phyloP scores from a whole-genome alignment of 1,140 invertebrate genomes.

The Cydia fagiglandana region DNA sequence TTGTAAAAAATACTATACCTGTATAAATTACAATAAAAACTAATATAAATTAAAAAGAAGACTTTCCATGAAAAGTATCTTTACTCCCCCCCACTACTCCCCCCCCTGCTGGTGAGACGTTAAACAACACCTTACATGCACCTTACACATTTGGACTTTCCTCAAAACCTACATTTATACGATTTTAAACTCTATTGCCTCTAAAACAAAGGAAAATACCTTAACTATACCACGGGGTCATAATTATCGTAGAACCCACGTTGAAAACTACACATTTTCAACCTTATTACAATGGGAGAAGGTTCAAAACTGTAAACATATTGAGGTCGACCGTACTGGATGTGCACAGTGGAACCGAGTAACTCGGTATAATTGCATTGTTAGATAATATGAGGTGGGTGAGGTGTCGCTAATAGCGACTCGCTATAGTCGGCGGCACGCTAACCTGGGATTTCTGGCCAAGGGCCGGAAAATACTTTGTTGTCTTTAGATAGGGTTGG shows the following conservation, averaged over 20 bases:
- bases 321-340: background rate
- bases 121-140: too few species aligned
- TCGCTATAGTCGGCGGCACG: too few species aligned
- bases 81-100: too few species aligned
- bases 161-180: too few species aligned
- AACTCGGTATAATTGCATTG: background rate
- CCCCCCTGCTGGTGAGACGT: too few species aligned
- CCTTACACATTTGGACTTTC: too few species aligned
- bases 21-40: too few species aligned
- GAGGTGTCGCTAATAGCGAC: background rate
- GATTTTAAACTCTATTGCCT: too few species aligned
- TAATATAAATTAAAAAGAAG: too few species aligned
- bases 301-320: background rate
- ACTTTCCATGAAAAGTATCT: too few species aligned
- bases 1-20: too few species aligned
- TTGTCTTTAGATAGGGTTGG: background rate
- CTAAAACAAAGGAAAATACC: background rate
- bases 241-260: background rate
- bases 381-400: constrained; percentile 3
- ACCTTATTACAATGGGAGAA: background rate
- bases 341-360: background rate
- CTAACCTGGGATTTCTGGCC: background rate
- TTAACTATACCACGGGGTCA: background rate
- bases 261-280: background rate
- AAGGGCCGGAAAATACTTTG: background rate